Conservation (phyloP, 2,113 vertebrate species). For the Thunnus thynnus region DNA sequence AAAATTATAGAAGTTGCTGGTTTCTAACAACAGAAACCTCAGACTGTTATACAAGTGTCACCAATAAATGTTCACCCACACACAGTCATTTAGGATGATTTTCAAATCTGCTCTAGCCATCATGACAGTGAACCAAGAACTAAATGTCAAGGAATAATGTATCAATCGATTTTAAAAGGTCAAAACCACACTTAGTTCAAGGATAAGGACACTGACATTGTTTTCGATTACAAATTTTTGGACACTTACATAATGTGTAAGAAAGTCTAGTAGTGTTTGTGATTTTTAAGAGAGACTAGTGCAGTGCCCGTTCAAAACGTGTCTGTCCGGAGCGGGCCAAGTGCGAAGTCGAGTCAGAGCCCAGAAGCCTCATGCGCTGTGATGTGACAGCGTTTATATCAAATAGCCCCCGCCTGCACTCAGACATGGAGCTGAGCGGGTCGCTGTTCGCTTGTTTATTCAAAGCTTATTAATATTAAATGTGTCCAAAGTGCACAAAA, state of each 20-base stretch:
- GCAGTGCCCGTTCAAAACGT: too few relatives aligned
- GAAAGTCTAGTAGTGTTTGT: too few relatives aligned
- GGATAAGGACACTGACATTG: background rate
- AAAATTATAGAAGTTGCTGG: conserved; percentile 39
- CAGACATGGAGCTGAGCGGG: too few relatives aligned
- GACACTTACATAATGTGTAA: background rate
- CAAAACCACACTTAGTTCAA: background rate
- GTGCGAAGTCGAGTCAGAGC: too few relatives aligned
- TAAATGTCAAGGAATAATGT: conserved; percentile 47
- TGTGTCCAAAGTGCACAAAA: too few relatives aligned
- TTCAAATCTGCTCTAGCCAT: conserved; percentile 15
- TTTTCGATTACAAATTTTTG: background rate
- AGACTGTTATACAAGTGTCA: background rate
- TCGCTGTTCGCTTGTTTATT: too few relatives aligned
- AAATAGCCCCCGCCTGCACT: too few relatives aligned
- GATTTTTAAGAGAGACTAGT: too few relatives aligned
- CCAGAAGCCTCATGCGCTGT: too few relatives aligned
- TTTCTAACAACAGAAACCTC: conserved; percentile 27
- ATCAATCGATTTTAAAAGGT: conserved; percentile 20
- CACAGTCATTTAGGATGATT: conserved; percentile 27
- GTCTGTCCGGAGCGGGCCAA: too few relatives aligned
- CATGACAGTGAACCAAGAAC: conserved; percentile 20
- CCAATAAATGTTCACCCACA: conserved; percentile 30
- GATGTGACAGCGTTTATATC: too few relatives aligned
- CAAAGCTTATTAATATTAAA: too few relatives aligned